Percentiles rank a stretch among this genome's conserved stretches.
Conservation (phyloP, 2,888 invertebrate species). For the Nebria salina region DNA sequence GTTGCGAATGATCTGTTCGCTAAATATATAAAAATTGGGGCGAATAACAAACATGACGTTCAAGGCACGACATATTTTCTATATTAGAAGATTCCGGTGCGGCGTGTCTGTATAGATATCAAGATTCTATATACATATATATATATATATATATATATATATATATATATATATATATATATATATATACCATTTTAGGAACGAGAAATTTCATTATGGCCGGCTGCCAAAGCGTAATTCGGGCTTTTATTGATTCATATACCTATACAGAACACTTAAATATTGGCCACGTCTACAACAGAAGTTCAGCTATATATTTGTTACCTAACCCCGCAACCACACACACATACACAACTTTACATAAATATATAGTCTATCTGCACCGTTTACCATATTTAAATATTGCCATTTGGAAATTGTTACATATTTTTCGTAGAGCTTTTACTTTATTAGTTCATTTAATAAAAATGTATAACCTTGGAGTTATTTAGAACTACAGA, state of each 20-base stretch:
- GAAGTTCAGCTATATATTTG: neutral
- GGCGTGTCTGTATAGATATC: constrained; percentile 25
- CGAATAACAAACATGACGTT: constrained; percentile 5
- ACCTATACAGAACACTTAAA: constrained; percentile 38
- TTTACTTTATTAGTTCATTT: too few species aligned
- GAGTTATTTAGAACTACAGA: too few species aligned
- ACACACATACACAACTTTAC: neutral
- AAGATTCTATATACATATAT: constrained; percentile 34
- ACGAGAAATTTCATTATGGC: constrained; percentile 42
- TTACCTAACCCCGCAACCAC: neutral
- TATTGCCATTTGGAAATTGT: too few species aligned
- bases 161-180: too few species aligned
- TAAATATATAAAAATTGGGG: neutral
- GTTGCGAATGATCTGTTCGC: neutral
- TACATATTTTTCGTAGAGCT: too few species aligned
- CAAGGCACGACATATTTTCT: constrained; percentile 39
- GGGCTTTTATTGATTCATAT: constrained; percentile 42
- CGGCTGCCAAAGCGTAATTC: constrained; percentile 36
- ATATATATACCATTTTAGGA: constrained; percentile 3
- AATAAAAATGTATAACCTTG: too few species aligned
- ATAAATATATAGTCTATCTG: neutral
- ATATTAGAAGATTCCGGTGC: constrained; percentile 45
- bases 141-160: too few species aligned
- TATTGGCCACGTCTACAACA: constrained; percentile 17
- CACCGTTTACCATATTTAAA: too few species aligned